phyloP scores from a whole-genome alignment of 2,797 vertebrate species.

The Masticophis lateralis region DNA sequence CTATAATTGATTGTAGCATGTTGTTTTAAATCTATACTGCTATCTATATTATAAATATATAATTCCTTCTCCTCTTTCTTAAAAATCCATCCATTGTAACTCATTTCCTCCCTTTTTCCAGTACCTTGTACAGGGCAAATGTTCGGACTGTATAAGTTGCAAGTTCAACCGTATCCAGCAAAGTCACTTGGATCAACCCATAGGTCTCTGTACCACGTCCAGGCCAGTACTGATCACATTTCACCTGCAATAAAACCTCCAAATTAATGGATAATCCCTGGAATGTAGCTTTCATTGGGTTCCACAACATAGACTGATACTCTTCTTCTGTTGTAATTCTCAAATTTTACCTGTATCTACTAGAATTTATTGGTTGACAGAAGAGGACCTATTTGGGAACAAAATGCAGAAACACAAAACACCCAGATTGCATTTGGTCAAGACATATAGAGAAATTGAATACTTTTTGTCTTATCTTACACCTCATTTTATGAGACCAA shows the following conservation, averaged over 20 bases:
- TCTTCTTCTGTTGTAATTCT: neutral
- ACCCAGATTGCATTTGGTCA: neutral
- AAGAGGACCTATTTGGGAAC: neutral
- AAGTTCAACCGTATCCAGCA: slow-evolving; percentile 90
- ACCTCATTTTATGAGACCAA: neutral
- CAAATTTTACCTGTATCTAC: neutral
- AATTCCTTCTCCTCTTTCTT: neutral
- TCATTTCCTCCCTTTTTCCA: fast-evolving
- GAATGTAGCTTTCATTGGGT: neutral
- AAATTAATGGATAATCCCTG: neutral
- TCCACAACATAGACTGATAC: neutral
- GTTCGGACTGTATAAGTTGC: slow-evolving; percentile 91
- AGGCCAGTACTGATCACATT: slow-evolving; percentile 98
- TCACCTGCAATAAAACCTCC: slow-evolving; percentile 75
- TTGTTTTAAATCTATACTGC: neutral
- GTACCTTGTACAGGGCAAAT: slow-evolving; percentile 91
- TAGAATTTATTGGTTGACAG: neutral
- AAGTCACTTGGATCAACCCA: slow-evolving; percentile 90
- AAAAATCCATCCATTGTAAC: neutral
- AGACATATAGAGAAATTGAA: neutral
- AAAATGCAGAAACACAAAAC: neutral
- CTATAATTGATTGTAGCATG: neutral
- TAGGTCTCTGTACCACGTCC: slow-evolving; percentile 80
- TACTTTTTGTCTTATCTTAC: neutral
- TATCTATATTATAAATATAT: neutral